phyloP scores from a whole-genome alignment of 2,888 invertebrate genomes.

The Scaptomyza caliginosa region DNA sequence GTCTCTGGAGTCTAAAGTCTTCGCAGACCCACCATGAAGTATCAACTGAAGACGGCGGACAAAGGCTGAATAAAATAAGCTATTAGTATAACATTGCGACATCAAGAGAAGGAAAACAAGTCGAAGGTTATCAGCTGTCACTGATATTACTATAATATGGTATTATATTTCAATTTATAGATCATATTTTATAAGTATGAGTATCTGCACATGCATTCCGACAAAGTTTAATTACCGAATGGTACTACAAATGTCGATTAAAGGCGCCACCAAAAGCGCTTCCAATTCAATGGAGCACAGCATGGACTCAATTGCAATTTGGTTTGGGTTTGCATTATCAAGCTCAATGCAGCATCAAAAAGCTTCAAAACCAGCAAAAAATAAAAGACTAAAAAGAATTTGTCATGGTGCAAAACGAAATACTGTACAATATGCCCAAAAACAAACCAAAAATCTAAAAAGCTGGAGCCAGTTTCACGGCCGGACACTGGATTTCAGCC shows the following conservation, averaged over 20 bases:
- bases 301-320: slow-evolving; percentile 1
- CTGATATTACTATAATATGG: neutral
- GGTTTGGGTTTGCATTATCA: slow-evolving; percentile 41
- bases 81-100: slow-evolving; percentile 3
- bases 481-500: slow-evolving; percentile 51
- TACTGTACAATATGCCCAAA: slow-evolving; percentile 61
- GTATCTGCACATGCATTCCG: slow-evolving; percentile 45
- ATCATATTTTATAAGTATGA: slow-evolving; percentile 22
- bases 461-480: slow-evolving; percentile 30
- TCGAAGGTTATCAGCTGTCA: slow-evolving; percentile 47
- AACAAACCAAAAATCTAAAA: neutral
- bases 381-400: slow-evolving; percentile 36
- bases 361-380: neutral
- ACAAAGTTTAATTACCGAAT: slow-evolving; percentile 71
- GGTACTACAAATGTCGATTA: slow-evolving; percentile 60
- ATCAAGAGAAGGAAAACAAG: slow-evolving; percentile 2
- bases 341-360: slow-evolving; percentile 24
- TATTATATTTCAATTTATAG: slow-evolving; percentile 49
- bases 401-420: slow-evolving; percentile 64
- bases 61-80: neutral
- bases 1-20: slow-evolving; percentile 6
- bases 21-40: slow-evolving; percentile 37
- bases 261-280: slow-evolving; percentile 45
- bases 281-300: slow-evolving; percentile 43
- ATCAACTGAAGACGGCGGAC: slow-evolving; percentile 23